phyloP scores from a whole-genome alignment of 1,140 invertebrate species.

The Atopsyche davidsoni region DNA sequence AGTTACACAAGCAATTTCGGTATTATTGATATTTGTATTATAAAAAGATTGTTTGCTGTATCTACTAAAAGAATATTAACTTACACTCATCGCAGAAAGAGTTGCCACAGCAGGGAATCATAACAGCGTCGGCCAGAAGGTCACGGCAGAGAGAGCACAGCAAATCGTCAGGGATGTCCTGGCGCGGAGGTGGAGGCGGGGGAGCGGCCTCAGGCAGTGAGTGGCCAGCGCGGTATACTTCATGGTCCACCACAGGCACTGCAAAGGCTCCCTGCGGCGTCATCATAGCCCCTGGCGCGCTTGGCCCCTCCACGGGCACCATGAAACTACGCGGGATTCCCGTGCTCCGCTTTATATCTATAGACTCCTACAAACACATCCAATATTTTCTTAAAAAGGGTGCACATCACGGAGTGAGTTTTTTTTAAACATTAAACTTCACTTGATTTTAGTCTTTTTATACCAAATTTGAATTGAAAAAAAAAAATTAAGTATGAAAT shows the following conservation, averaged over 20 bases:
- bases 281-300: constrained; percentile 86
- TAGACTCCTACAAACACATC: constrained; percentile 53
- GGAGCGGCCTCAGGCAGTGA: constrained; percentile 49
- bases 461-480: background rate
- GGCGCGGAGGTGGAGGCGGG: constrained; percentile 52
- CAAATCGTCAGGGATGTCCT: constrained; percentile 84
- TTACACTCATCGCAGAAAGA: constrained; percentile 98
- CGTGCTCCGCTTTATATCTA: constrained; percentile 86
- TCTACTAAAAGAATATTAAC: constrained; percentile 35
- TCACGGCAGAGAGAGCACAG: constrained; percentile 89
- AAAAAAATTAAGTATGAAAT: background rate
- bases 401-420: no score
- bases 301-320: constrained; percentile 83
- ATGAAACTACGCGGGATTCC: constrained; percentile 98
- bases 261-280: constrained; percentile 89
- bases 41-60: no score
- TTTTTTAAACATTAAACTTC: no score
- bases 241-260: constrained; percentile 83
- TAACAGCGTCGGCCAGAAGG: constrained; percentile 89
- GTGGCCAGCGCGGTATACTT: constrained; percentile 72
- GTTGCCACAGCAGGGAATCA: constrained; percentile 95
- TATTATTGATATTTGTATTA: no score
- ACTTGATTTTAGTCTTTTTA: background rate
- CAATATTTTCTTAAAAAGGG: no score
- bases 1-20: no score